phyloP scores from a whole-genome alignment of 2,888 invertebrate species.

The Drosophila algonquin region DNA sequence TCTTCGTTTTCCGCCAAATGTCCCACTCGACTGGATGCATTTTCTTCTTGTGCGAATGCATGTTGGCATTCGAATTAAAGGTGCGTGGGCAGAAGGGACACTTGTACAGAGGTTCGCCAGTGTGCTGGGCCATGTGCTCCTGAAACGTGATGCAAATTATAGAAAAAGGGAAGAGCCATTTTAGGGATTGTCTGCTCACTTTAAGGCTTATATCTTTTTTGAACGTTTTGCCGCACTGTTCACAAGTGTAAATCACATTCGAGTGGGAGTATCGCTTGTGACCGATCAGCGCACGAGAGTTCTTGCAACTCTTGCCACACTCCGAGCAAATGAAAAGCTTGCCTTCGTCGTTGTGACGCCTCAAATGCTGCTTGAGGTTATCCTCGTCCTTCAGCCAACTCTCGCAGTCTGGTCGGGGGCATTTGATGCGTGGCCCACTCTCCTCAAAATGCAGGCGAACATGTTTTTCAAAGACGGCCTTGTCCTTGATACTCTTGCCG shows the following conservation, averaged over 20 bases:
- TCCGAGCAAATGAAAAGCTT: slow-evolving; percentile 76
- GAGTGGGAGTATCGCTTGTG: slow-evolving; percentile 83
- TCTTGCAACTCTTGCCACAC: slow-evolving; percentile 82
- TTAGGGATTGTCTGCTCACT: slow-evolving; percentile 48
- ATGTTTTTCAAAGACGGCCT: slow-evolving; percentile 82
- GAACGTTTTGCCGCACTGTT: slow-evolving; percentile 83
- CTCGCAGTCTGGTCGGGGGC: slow-evolving; percentile 82
- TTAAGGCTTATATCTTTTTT: slow-evolving; percentile 82
- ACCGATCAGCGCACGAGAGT: slow-evolving; percentile 81
- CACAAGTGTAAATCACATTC: slow-evolving; percentile 77
- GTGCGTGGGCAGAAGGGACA: slow-evolving; percentile 83
- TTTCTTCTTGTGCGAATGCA: slow-evolving; percentile 83
- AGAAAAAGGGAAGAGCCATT: not conserved
- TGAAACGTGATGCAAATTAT: slow-evolving; percentile 25
- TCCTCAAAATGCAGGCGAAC: slow-evolving; percentile 82
- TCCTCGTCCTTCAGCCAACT: slow-evolving; percentile 83
- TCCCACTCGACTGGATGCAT: slow-evolving; percentile 82
- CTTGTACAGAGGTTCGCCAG: slow-evolving; percentile 82
- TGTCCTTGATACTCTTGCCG: slow-evolving; percentile 83
- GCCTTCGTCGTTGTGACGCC: slow-evolving; percentile 81
- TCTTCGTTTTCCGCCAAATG: slow-evolving; percentile 79
- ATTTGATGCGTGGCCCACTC: slow-evolving; percentile 82
- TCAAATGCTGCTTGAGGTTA: slow-evolving; percentile 82
- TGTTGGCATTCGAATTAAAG: slow-evolving; percentile 83
- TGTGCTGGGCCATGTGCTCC: slow-evolving; percentile 83